Base-by-base conservation (phyloP, 2,888 invertebrate genomes). In the Drosophila limbata region DNA sequence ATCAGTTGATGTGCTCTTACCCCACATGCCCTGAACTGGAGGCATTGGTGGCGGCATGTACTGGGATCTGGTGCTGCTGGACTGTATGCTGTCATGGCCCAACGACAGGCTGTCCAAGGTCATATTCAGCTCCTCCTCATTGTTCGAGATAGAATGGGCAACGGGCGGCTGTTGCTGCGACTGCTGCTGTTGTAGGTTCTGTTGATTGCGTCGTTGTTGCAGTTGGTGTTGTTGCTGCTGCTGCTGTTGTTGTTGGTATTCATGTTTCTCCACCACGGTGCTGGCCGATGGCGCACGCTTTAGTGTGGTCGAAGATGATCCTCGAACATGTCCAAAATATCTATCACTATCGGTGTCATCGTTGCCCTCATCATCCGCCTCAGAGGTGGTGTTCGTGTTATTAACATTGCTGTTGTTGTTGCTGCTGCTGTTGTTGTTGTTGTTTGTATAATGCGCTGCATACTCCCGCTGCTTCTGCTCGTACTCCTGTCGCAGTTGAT, bases 11-110 rank as follows among this genome's bases (percentile, higher is more conserved):
- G 51, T 72, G 1, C 33, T 78, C 89, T 91, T 91, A 83, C 91
- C 87, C 90, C 92, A 93, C 48, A 85, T 84, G 1, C 84, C 81
- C 48, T 84, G 83, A 13, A 92, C 81, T 5, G 89, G 81, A 5
- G 87, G 81, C 93, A 93, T 92, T 5, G 93, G 92, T 15, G 92
- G 92, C 45, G 92, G 92, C 88, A 92, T 91, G 35, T 91, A 92
- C 48, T 89, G 91, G 35, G 92, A 92, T 50, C 92, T 80, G 0
- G 90, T 91, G 69, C 92, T 93, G 51, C 91, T 91, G 0, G 92
- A 93, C 60, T 92, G 91, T 17, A 91, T 61, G 57, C 92, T 93
- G 3, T 89, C 92, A 13, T 88, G 91, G 48, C 93, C 92, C 17
- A 92, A 67, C 0, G 92, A 92, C 2, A 91, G 83, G 48, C 86